phyloP scores from a whole-genome alignment of 1,140 invertebrate species.

The Littorina saxatilis region DNA sequence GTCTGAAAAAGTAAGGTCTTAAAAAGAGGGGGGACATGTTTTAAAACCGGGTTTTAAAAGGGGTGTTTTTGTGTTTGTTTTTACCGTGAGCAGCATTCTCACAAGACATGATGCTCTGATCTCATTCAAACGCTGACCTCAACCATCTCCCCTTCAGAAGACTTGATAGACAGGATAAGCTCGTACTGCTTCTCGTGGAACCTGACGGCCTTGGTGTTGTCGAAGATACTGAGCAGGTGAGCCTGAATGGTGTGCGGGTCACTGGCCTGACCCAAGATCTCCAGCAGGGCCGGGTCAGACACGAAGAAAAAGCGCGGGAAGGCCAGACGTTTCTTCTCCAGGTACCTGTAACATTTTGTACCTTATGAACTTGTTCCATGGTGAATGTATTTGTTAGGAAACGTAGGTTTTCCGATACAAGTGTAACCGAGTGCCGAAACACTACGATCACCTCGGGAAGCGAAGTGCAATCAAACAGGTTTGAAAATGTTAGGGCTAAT shows the following conservation, averaged over 20 bases:
- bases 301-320: constrained; percentile 98
- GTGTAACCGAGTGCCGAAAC: too few relatives aligned
- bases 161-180: constrained; percentile 93
- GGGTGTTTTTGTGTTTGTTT: too few relatives aligned
- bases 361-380: background rate
- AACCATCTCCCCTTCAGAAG: constrained; percentile 94
- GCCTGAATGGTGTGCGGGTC: constrained; percentile 98
- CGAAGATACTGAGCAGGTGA: constrained; percentile 96
- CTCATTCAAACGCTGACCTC: too few relatives aligned
- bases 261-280: constrained; percentile 96
- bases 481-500: too few relatives aligned
- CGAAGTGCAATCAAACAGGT: too few relatives aligned
- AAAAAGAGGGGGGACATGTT: too few relatives aligned
- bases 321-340: constrained; percentile 96
- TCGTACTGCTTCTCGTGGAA: constrained; percentile 98
- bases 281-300: constrained; percentile 95
- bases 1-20: too few relatives aligned
- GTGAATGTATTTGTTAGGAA: background rate
- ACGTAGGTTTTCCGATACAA: background rate
- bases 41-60: too few relatives aligned
- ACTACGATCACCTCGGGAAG: too few relatives aligned
- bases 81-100: too few relatives aligned
- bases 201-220: constrained; percentile 93
- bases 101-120: too few relatives aligned
- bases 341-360: too few relatives aligned